Conservation (phyloP, 2,113 vertebrate genomes). For the Hystrix cristata region DNA sequence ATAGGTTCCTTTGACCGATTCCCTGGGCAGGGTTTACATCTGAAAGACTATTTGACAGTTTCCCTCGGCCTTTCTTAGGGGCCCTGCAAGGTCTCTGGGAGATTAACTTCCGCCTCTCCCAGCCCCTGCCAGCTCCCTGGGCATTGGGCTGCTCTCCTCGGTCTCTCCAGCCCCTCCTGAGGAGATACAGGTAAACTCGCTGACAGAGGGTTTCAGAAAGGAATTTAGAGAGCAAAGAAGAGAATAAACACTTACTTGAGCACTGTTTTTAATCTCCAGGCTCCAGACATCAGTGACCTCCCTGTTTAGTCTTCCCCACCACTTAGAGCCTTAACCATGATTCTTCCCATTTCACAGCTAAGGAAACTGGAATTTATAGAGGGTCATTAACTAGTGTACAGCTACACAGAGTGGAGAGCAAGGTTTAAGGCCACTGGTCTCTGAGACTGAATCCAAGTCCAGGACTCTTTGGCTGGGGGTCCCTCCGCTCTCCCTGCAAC, state of each 20-base stretch:
- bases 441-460: background rate
- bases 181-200: background rate
- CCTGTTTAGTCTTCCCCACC: background rate
- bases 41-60: slow-evolving; percentile 92
- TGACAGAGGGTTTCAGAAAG: slow-evolving; percentile 61
- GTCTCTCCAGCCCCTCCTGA: background rate
- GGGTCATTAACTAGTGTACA: background rate
- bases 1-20: slow-evolving; percentile 86
- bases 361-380: slow-evolving; percentile 24
- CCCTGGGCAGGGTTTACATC: slow-evolving; percentile 87
- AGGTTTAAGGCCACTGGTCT: background rate
- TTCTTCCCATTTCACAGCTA: background rate
- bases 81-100: slow-evolving; percentile 85
- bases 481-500: background rate
- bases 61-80: slow-evolving; percentile 87
- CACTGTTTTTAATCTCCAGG: background rate
- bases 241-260: background rate
- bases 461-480: background rate
- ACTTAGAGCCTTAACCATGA: background rate
- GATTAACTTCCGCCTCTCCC: slow-evolving; percentile 88
- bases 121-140: slow-evolving; percentile 46
- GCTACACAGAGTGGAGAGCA: background rate
- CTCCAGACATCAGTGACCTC: background rate
- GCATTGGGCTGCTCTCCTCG: slow-evolving; percentile 51
- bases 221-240: slow-evolving; percentile 13